phyloP scores from a whole-genome alignment of 2,113 vertebrate species.

The Embiotoca jacksoni region DNA sequence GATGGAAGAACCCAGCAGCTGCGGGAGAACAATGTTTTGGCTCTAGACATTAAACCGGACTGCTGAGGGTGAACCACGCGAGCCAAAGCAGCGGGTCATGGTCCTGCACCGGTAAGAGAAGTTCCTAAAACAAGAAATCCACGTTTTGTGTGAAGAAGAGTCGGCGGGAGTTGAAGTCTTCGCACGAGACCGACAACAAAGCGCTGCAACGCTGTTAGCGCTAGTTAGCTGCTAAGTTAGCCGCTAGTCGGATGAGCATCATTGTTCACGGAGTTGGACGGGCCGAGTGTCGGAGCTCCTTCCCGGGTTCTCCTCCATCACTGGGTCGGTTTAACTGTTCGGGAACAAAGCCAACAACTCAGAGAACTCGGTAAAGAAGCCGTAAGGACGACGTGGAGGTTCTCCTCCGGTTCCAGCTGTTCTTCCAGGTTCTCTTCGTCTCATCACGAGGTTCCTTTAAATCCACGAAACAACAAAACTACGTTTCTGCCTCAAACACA shows the following conservation, averaged over 20 bases:
- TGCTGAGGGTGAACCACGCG: slow-evolving; percentile 53
- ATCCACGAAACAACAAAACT: no score
- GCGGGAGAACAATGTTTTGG: slow-evolving; percentile 87
- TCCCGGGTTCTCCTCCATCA: slow-evolving; percentile 64
- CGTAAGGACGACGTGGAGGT: no score
- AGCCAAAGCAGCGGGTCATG: slow-evolving; percentile 68
- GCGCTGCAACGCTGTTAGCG: slow-evolving; percentile 64
- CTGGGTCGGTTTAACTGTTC: slow-evolving; percentile 12
- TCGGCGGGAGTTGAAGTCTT: slow-evolving; percentile 3
- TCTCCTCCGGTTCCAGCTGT: no score
- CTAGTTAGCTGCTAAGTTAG: slow-evolving; percentile 75
- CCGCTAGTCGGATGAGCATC: slow-evolving; percentile 80
- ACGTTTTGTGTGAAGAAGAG: background rate
- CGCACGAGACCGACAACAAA: slow-evolving; percentile 74
- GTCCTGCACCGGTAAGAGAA: slow-evolving; percentile 82
- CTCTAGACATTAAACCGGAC: slow-evolving; percentile 75
- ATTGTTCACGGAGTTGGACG: slow-evolving; percentile 83
- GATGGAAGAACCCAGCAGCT: slow-evolving; percentile 87
- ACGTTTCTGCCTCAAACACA: no score
- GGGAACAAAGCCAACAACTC: slow-evolving; percentile 2
- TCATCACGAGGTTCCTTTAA: no score
- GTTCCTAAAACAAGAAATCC: no score
- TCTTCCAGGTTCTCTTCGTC: no score
- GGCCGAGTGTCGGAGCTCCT: slow-evolving; percentile 78
- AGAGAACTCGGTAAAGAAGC: no score